These are phyloP conservation scores for Montipora sp. DNA, from an alignment of 64 coral and sea anemone genomes.

Conservation along the genomic window DNA sequence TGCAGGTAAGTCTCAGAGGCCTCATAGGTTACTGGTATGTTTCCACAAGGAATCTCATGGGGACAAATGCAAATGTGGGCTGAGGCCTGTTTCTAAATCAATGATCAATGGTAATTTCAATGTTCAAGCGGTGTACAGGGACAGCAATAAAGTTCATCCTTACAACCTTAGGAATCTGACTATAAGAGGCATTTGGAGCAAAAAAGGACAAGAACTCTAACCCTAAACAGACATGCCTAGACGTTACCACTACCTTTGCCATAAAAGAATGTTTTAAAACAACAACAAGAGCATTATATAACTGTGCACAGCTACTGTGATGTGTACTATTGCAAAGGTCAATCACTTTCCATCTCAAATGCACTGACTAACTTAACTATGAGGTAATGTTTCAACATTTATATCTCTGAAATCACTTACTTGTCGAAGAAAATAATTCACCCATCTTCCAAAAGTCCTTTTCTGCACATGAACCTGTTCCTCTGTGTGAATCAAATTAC, in stretches of 20 bases:
- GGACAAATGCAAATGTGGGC: too few relatives aligned
- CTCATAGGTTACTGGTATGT: too few relatives aligned
- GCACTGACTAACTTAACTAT: neutral
- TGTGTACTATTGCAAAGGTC: neutral
- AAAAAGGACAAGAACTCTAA: too few relatives aligned
- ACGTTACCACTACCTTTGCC: neutral
- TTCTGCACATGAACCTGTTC: slow-evolving; percentile 86
- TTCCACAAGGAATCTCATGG: too few relatives aligned
- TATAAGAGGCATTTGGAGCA: too few relatives aligned
- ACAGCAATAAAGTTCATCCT: too few relatives aligned
- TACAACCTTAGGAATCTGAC: too few relatives aligned
- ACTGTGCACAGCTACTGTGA: neutral
- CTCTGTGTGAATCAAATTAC: slow-evolving; percentile 39
- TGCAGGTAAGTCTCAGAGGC: too few relatives aligned
- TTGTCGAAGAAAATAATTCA: slow-evolving; percentile 77
- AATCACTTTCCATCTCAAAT: neutral
- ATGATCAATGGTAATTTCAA: neutral
- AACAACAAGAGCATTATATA: neutral
- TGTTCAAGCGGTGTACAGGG: too few relatives aligned
- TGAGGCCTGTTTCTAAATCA: too few relatives aligned
- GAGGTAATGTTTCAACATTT: neutral
- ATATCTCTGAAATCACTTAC: slow-evolving; percentile 26
- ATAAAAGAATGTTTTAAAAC: neutral
- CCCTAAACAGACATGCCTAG: too few relatives aligned
- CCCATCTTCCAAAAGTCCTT: slow-evolving; percentile 90